Evolutionary conservation across 2,113 vertebrate species (phyloP), one percentile per base, ranked within the genome.

Genomic region (Athene noctua): DNA sequence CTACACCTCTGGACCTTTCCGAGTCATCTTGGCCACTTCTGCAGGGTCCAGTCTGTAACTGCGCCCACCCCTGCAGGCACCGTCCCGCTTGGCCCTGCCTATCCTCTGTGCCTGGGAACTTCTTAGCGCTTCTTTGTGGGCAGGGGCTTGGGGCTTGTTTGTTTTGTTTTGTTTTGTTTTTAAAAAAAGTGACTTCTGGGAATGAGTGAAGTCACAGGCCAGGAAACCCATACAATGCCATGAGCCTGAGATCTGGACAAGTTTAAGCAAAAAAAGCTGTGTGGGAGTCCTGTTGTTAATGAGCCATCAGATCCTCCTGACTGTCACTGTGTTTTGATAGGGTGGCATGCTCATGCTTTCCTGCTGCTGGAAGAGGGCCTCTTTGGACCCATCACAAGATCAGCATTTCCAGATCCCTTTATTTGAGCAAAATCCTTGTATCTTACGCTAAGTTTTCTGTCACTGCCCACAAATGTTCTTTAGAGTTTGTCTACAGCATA

Each of bases 41-140:
- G 55, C 38, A 3, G 4, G 83, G 32, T 92, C 29, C 57, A 11
- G 57, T 19, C 57, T 0, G 0, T 65, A 30, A 4, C 54, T 2
- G 1, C 1, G 5, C 15, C 63, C 7, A 21, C 5, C 8, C 42
- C 27, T 17, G 62, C 40, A 44, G 44, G 65, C 5, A 6, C 63
- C 1, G 0, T 63, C 87, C 66, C 78, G n/a, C 30, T 27, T 51
- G 34, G 51, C n/a, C 46, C 65, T 49, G 13, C 55, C 20, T 32
- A 0, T 32, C 8, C 21, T 34, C 61, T 74, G 29, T 16, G 5
- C 7, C 62, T 51, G 79, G 59, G 27, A 86, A 21, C 40, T 32
- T 51, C 46, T 55, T 22, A 21, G 11, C 3, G 2, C 34, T 90
- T 62, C 65, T 29, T 63, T 62, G 42, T 32, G 26, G 36, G 32